Evolutionary conservation across 1,140 invertebrate species (phyloP), one percentile per base, ranked within the genome.

Genomic region (Drosophila melanica): DNA sequence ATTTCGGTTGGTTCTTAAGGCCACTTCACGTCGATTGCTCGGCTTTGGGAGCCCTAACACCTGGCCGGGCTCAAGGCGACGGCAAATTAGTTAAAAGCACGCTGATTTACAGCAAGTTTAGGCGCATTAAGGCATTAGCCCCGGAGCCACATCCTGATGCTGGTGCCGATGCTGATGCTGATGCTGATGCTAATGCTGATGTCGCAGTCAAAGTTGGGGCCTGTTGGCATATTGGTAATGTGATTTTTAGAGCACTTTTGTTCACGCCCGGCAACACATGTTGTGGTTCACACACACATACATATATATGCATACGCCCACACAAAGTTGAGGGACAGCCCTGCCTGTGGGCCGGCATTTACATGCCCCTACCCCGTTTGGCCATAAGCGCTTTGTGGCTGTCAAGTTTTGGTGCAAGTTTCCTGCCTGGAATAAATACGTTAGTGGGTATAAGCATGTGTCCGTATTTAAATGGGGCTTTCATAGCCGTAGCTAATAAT

Each of bases 221-320:
- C 37, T 51, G 47, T 47, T 72, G 63, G 63, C 69, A 72, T 67
- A 72, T 72, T 75, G 65, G 65, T 80, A 87, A 87, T 87, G 84
- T 87, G 81, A 87, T 87, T 87, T 87, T 89, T 74, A 67, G 57
- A 87, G 76, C 84, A 90, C 84, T 87, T 86, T 87, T 90, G 85
- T 89, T 90, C 84, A 87, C 84, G 84, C 84, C 76, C 73, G 85
- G 75, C 80, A 77, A 87, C 84, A 87, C 84, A 87, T 87, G 84
- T 87, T 87, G 84, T 90, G 84, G 84, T 87, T 87, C 84, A 66
- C 84, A 62, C 42, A 44, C 14, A 57, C 18, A 35, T 35, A 59
- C 41, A 57, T 33, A 33, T 9, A 33, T 33, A 33, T 33, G 30
- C 9, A 47, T 9, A 42, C 27, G 44, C 14, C n/a, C 39, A 44